Evolutionary conservation across 2,797 vertebrate species (phyloP), one percentile per base, ranked within the genome.

Genomic region (Ispidina picta): DNA sequence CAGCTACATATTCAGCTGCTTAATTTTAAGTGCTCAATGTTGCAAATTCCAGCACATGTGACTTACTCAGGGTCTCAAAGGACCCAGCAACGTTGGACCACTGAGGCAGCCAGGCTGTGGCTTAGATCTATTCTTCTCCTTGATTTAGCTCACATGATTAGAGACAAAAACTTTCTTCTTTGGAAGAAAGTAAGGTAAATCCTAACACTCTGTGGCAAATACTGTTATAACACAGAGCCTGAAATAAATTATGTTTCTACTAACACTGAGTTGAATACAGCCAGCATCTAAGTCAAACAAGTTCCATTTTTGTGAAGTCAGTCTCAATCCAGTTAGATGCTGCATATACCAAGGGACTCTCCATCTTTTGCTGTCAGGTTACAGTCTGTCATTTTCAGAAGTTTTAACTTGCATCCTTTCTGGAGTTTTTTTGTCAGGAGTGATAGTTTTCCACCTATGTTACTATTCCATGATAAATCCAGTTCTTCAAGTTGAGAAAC

Each of bases 401-500:
- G 97, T 81, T 95, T 98, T 92, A 99, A 87, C 14, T 94, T 92
- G 90, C 92, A 97, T 21, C 86, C 94, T 19, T 94, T 92, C 13
- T 59, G 94, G 10, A 98, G 64, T 44, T 97, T 97, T 75, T 97
- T 97, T 65, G 98, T 96, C 58, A 99, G 90, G 83, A 97, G 89
- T 46, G 96, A 97, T 59, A 99, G 73, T 68, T 97, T 97, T 26
- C 98, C 98, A 31, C 98, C 98, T 4, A 98, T 86, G 6, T 97
- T 94, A 41, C 84, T 43, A 77, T 99, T 99, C 98, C 98, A 99
- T 58, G 98, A 99, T 89, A 99, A 96, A 94, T 98, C 98, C 48
- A 99, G 80, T 86, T 98, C 86, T 96, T 99, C 98, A 89, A 99
- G 77, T 15, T 98, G 95, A 75, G 98, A 97, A 54, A 97, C 25